These are phyloP conservation scores for Hyposoter didymator DNA, from an alignment of 2,888 invertebrate species.

Conservation along the genomic window DNA sequence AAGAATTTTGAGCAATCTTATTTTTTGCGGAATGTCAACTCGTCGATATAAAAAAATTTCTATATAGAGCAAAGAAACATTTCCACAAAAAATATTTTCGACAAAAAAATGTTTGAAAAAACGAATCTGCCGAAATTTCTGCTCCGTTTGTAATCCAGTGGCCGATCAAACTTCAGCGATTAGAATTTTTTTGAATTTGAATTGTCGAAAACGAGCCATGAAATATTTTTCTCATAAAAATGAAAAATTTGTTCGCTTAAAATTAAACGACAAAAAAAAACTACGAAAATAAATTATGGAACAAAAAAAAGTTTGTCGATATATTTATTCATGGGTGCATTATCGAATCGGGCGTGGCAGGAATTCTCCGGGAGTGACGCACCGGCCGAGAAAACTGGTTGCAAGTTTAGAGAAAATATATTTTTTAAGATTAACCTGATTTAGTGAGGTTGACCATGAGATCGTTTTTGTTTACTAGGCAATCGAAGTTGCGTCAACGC, in stretches of 20 bases:
- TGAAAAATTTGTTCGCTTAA: neutral
- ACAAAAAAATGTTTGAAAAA: neutral
- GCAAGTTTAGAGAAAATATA: neutral
- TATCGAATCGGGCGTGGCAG: neutral
- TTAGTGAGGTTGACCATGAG: neutral
- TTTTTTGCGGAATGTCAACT: neutral
- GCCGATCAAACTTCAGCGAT: no score
- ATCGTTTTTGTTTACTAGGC: slow-evolving; percentile 83
- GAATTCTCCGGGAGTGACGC: neutral
- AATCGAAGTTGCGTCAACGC: slow-evolving; percentile 85
- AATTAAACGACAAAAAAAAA: neutral
- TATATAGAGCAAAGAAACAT: neutral
- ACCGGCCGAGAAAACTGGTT: neutral
- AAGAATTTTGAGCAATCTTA: neutral
- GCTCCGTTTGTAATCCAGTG: no score
- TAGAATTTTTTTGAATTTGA: neutral
- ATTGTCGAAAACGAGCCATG: neutral
- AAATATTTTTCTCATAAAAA: neutral
- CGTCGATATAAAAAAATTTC: neutral
- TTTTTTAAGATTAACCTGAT: neutral
- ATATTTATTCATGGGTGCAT: neutral
- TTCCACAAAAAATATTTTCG: neutral
- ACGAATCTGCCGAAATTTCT: no score
- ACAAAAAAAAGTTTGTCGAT: neutral
- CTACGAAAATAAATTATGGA: no score